Evolutionary conservation across 2,888 invertebrate species (phyloP).

Genomic region (Agrilus mali): DNA sequence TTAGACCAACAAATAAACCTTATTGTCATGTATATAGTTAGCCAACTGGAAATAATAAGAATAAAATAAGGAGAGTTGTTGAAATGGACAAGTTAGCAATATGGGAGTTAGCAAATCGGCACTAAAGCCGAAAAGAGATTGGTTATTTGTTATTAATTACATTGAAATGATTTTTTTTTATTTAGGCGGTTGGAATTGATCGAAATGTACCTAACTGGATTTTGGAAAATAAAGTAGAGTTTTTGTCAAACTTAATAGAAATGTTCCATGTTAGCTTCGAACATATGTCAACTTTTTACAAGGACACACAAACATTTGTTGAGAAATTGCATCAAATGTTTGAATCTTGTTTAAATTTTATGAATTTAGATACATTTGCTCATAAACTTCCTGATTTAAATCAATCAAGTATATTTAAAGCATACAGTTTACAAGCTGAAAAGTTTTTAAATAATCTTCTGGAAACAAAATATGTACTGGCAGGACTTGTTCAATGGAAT

Average conservation of each 20-base stretch:
- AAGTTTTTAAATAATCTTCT: too few relatives aligned
- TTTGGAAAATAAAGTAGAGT: slow-evolving; percentile 63
- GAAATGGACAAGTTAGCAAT: too few relatives aligned
- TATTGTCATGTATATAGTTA: too few relatives aligned
- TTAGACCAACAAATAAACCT: too few relatives aligned
- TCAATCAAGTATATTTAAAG: slow-evolving; percentile 61
- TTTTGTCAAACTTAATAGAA: slow-evolving; percentile 61
- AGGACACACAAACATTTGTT: slow-evolving; percentile 44
- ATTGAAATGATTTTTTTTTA: slow-evolving; percentile 12
- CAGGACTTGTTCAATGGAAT: too few relatives aligned
- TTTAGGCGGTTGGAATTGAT: slow-evolving; percentile 77
- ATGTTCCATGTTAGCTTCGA: slow-evolving; percentile 80
- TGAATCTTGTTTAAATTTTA: slow-evolving; percentile 77
- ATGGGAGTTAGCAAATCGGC: too few relatives aligned
- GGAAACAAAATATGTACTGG: too few relatives aligned
- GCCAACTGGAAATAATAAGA: too few relatives aligned
- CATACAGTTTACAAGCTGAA: too few relatives aligned
- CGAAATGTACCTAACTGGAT: slow-evolving; percentile 74
- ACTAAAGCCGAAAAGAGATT: too few relatives aligned
- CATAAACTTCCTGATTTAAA: slow-evolving; percentile 69
- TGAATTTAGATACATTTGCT: slow-evolving; percentile 39
- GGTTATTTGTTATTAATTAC: too few relatives aligned
- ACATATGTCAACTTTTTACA: slow-evolving; percentile 43
- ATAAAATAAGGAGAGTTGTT: too few relatives aligned
- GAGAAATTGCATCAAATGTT: slow-evolving; percentile 76